phyloP scores from a whole-genome alignment of 2,888 invertebrate species.

The Endomychus coccineus region DNA sequence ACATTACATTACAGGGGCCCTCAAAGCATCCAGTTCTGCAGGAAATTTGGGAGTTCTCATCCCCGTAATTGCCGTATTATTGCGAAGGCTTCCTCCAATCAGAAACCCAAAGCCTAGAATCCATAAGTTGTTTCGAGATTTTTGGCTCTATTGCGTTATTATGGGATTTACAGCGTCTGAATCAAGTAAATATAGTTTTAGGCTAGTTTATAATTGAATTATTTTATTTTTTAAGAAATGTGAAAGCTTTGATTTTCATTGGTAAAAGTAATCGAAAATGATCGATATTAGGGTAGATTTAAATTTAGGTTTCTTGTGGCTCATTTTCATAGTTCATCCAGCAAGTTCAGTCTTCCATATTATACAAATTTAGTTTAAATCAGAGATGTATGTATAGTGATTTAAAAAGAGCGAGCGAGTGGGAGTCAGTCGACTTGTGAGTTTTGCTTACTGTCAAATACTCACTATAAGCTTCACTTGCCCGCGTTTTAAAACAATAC shows the following conservation, averaged over 20 bases:
- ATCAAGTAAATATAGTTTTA: constrained; percentile 46
- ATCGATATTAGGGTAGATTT: background rate
- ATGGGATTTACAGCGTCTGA: constrained; percentile 93
- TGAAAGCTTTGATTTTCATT: too few relatives aligned
- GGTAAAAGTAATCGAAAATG: too few relatives aligned
- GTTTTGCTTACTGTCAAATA: too few relatives aligned
- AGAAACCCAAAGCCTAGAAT: constrained; percentile 84
- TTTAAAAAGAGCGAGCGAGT: too few relatives aligned
- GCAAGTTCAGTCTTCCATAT: too few relatives aligned
- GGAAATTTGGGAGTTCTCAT: constrained; percentile 96
- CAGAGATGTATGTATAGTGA: too few relatives aligned
- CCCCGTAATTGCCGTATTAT: constrained; percentile 89
- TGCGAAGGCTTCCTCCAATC: constrained; percentile 83
- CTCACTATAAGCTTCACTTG: too few relatives aligned
- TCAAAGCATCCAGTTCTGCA: constrained; percentile 89
- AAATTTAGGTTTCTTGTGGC: too few relatives aligned
- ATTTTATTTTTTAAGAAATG: background rate
- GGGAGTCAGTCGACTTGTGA: too few relatives aligned
- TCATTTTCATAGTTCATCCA: too few relatives aligned
- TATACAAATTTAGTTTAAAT: too few relatives aligned
- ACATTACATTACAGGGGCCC: constrained; percentile 38
- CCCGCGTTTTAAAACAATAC: too few relatives aligned
- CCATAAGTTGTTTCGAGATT: constrained; percentile 96
- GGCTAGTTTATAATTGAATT: background rate
- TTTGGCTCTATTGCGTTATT: constrained; percentile 98